phyloP scores from a whole-genome alignment of 2,797 vertebrate genomes.

The Tangara arthus region DNA sequence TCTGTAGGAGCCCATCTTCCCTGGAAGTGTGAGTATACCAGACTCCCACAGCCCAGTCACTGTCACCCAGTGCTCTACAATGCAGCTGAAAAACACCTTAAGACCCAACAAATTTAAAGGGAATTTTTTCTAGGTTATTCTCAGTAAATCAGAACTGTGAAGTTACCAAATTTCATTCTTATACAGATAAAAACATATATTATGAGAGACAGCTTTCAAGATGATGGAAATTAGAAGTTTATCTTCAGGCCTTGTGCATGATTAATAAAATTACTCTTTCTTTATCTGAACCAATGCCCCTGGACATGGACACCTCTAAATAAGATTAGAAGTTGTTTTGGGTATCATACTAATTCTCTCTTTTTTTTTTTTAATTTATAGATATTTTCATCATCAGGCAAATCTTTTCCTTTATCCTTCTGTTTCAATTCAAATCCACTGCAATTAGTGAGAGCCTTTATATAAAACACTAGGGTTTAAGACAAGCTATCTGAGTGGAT shows the following conservation, averaged over 20 bases:
- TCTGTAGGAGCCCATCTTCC: not conserved
- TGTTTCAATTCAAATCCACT: not conserved
- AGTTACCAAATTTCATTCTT: not conserved
- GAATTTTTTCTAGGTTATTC: not conserved
- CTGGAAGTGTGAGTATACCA: not conserved
- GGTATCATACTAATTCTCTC: not conserved
- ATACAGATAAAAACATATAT: not conserved
- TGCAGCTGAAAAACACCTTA: accelerated
- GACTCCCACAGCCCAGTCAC: accelerated
- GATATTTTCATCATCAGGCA: not conserved
- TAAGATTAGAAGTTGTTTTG: not conserved
- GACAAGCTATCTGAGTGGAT: not conserved
- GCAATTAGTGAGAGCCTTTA: not conserved
- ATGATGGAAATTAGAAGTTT: not conserved
- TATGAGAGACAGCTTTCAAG: not conserved
- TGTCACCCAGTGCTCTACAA: not conserved
- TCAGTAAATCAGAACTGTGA: not conserved
- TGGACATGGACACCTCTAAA: not conserved
- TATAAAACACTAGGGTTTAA: not conserved
- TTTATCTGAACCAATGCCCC: not conserved
- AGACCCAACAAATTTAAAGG: not conserved
- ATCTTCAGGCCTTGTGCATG: not conserved
- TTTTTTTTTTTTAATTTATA: not conserved
- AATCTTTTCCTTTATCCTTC: not conserved
- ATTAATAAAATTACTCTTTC: not conserved